phyloP scores from a whole-genome alignment of 2,113 vertebrate species.

The Nothoprocta perdicaria region DNA sequence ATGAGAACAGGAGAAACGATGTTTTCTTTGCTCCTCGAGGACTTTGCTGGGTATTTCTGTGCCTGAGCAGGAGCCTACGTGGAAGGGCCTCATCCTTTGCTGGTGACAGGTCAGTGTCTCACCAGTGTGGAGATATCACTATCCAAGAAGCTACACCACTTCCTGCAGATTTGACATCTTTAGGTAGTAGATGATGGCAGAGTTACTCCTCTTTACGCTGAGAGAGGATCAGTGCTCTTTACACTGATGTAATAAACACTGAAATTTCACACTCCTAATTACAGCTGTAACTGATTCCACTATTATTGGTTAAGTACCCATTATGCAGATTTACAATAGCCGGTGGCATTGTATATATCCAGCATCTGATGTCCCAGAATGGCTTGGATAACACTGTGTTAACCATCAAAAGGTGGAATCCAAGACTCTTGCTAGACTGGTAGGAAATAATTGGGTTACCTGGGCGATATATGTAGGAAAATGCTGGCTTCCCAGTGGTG shows the following conservation, averaged over 20 bases:
- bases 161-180: not conserved
- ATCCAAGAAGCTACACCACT: fast-evolving
- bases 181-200: not conserved
- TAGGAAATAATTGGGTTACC: not conserved
- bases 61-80: not conserved
- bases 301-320: not conserved
- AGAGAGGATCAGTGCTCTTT: not conserved
- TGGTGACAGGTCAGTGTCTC: not conserved
- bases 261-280: constrained; percentile 13
- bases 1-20: not conserved
- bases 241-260: not conserved
- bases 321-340: constrained; percentile 31
- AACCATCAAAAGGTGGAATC: not conserved
- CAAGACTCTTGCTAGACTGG: not conserved
- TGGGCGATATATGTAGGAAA: not conserved
- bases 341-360: not conserved
- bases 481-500: not conserved
- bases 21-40: not conserved
- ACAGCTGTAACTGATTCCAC: not conserved
- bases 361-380: not conserved
- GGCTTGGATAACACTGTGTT: not conserved
- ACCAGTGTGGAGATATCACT: fast-evolving
- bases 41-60: not conserved
- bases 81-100: not conserved
- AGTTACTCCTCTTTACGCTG: not conserved